phyloP scores from a whole-genome alignment of 2,888 invertebrate genomes.

The Agapetus fuscipes region DNA sequence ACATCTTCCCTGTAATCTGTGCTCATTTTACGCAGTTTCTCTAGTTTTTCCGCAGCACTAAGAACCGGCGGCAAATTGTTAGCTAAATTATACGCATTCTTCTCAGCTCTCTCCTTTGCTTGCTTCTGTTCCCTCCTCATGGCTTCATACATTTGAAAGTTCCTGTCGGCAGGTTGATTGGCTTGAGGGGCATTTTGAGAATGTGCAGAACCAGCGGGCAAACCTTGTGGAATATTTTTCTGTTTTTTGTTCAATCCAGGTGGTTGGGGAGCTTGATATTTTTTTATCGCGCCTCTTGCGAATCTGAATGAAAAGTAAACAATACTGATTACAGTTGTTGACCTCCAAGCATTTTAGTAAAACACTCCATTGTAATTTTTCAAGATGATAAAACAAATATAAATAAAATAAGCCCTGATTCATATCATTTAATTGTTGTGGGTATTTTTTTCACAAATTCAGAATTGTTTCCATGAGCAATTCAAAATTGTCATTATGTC shows the following conservation, averaged over 20 bases:
- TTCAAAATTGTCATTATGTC: too few relatives aligned
- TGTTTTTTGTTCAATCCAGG: constrained; percentile 19
- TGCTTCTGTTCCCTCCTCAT: constrained; percentile 29
- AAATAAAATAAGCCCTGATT: too few relatives aligned
- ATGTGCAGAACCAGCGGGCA: constrained; percentile 21
- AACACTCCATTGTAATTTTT: too few relatives aligned
- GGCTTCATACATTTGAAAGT: constrained; percentile 30
- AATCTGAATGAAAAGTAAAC: too few relatives aligned
- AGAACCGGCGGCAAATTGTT: constrained; percentile 39
- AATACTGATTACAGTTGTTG: too few relatives aligned
- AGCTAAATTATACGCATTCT: constrained; percentile 31
- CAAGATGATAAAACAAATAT: too few relatives aligned
- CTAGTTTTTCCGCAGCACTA: constrained; percentile 32
- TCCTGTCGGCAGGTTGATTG: constrained; percentile 25
- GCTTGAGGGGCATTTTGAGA: constrained; percentile 21
- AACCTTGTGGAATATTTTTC: not conserved
- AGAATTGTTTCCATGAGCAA: too few relatives aligned
- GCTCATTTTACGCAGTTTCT: constrained; percentile 43
- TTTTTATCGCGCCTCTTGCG: constrained; percentile 21
- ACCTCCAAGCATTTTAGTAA: too few relatives aligned
- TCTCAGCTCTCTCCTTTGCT: constrained; percentile 27
- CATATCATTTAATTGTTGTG: too few relatives aligned
- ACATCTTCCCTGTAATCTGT: constrained; percentile 30
- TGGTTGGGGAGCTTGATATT: constrained; percentile 20
- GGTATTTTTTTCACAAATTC: too few relatives aligned